phyloP scores from a whole-genome alignment of 2,113 vertebrate species.

The Arothron firmamentum region DNA sequence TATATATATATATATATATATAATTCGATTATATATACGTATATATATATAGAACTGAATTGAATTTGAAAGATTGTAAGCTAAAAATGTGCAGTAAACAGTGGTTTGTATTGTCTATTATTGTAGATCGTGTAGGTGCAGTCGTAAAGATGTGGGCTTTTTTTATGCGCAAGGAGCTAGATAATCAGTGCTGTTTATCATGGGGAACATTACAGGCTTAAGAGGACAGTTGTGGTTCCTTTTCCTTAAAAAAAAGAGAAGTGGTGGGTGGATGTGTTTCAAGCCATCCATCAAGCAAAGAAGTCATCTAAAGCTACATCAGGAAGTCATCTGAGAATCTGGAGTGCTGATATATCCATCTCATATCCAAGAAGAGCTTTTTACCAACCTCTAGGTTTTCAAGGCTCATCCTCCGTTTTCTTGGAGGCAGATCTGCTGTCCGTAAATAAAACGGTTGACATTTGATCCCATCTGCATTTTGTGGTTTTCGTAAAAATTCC shows the following conservation, averaged over 20 bases:
- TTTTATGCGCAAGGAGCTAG: not conserved
- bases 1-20: too few relatives aligned
- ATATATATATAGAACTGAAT: too few relatives aligned
- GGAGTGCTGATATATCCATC: not conserved
- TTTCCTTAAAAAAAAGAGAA: slow-evolving; percentile 13
- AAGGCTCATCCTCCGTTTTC: slow-evolving; percentile 49
- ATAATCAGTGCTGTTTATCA: slow-evolving; percentile 6
- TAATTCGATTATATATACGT: too few relatives aligned
- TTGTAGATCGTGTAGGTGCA: not conserved
- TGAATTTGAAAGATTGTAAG: not conserved
- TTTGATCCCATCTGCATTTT: slow-evolving; percentile 74
- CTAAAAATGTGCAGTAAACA: not conserved
- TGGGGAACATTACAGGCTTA: slow-evolving; percentile 5
- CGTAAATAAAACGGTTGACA: slow-evolving; percentile 86
- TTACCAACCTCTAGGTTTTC: slow-evolving; percentile 44
- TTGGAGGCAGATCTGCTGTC: slow-evolving; percentile 74
- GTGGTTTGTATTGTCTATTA: not conserved
- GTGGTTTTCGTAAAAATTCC: slow-evolving; percentile 67
- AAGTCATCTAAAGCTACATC: slow-evolving; percentile 25
- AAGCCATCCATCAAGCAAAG: slow-evolving; percentile 34
- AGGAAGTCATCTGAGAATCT: slow-evolving; percentile 27
- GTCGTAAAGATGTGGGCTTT: not conserved
- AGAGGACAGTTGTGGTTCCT: slow-evolving; percentile 10
- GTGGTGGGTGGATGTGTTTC: slow-evolving; percentile 33
- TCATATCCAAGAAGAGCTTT: too few relatives aligned